phyloP scores from a whole-genome alignment of 2,113 vertebrate species.

The rabbit (Oryctolagus cuniculus) region mOryCun1.1 NC_091436.1:93210001-93210500 shows the following conservation, averaged over 20 bases:
- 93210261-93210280: neutral
- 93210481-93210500: neutral
- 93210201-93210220: neutral
- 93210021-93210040: neutral
- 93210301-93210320: neutral
- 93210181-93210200: neutral
- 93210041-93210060: neutral
- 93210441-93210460: neutral
- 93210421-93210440: neutral
- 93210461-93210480: neutral
- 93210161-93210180: neutral
- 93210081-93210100: neutral
- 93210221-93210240: neutral
- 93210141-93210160: constrained; percentile 37
- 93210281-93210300: neutral
- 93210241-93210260: neutral
- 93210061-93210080: constrained; percentile 11
- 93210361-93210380: constrained; percentile 8
- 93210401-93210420: neutral
- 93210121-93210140: neutral
- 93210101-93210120: constrained; percentile 15
- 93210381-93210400: neutral
- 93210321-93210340: neutral
- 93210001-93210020: neutral
- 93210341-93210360: neutral